Evolutionary conservation across 2,888 invertebrate genomes (phyloP).

Genomic region (Crioceris asparagi): DNA sequence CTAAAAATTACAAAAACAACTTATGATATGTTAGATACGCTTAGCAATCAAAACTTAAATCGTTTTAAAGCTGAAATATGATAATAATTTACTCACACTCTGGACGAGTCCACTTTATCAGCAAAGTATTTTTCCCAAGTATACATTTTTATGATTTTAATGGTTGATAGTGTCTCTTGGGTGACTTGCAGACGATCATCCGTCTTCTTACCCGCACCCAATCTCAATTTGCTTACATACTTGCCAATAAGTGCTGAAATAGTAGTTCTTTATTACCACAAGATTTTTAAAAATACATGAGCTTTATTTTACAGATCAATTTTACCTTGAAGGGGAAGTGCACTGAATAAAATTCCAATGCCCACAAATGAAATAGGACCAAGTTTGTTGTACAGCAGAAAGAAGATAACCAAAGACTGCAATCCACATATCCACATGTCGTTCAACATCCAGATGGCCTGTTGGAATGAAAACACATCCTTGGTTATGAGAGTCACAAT

Average conservation of each 20-base stretch:
- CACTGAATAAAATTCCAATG: constrained; percentile 40
- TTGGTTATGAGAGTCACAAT: constrained; percentile 84
- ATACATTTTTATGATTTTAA: constrained; percentile 29
- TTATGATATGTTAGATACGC: too few species aligned
- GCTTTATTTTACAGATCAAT: background rate
- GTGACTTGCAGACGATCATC: constrained; percentile 25
- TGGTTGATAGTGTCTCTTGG: constrained; percentile 26
- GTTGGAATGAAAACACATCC: constrained; percentile 84
- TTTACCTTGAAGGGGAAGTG: constrained; percentile 38
- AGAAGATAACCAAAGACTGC: constrained; percentile 68
- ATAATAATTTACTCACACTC: constrained; percentile 10
- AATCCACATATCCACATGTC: constrained; percentile 86
- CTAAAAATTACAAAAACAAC: too few species aligned
- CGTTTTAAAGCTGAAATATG: too few species aligned
- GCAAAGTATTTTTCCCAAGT: constrained; percentile 27
- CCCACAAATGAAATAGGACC: constrained; percentile 43
- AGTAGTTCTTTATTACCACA: background rate
- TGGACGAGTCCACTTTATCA: constrained; percentile 10
- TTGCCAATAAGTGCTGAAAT: constrained; percentile 7
- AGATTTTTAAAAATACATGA: background rate
- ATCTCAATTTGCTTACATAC: constrained; percentile 14
- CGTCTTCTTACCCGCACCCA: constrained; percentile 28
- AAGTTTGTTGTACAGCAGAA: constrained; percentile 57
- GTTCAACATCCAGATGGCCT: constrained; percentile 76
- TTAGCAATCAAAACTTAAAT: too few species aligned